Evolutionary conservation across 2,888 invertebrate species (phyloP), one percentile per base, ranked within the genome.

Genomic region (Cataglyphis cursor): DNA sequence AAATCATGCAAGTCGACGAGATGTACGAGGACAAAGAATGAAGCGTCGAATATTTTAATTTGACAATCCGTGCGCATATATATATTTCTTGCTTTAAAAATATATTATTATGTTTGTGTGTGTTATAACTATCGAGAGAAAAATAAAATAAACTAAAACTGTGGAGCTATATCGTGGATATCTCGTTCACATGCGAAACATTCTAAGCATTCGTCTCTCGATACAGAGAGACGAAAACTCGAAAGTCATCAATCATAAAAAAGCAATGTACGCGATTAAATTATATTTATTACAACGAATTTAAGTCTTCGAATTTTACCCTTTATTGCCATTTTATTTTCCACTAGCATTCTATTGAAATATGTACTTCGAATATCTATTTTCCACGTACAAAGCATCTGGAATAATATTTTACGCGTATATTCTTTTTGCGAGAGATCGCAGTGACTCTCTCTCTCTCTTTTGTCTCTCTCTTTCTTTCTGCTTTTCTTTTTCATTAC

Each of bases 361-460:
- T 18, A 70, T 51, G 51, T 31, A 74, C 21, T 74, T 21, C 35
- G 21, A 51, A 54, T 41, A 21, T 9, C 31, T 38, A 24, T 41
- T 68, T 76, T 28, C 15, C 41, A 21, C 31, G 38, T 57, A 41
- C 57, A 31, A 44, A 31, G 38, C 51, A 54, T 65, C 38, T 76
- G 66, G 65, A 78, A 78, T 70, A 78, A 78, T 78, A 70, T 78
- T 59, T 78, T 24, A 21, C 18, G 5, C 21, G 51, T 48, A 6
- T 31, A 3, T 44, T 10, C 21, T 66, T 59, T 5, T 21, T 66
- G 28, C 51, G 31, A n/a, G 28, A 57, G 35, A 51, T 35, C 68
- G 54, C 15, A 41, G 38, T 41, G 18, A 65, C 54, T 51, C 8
- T 51, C 18, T 48, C 18, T 48, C 48, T 48, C 5, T 48, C 48